Percentiles rank a stretch among this genome's conserved stretches.
phyloP scores from a whole-genome alignment of 92 coral and sea anemone genomes.

The Epizoanthus ramosus region DNA sequence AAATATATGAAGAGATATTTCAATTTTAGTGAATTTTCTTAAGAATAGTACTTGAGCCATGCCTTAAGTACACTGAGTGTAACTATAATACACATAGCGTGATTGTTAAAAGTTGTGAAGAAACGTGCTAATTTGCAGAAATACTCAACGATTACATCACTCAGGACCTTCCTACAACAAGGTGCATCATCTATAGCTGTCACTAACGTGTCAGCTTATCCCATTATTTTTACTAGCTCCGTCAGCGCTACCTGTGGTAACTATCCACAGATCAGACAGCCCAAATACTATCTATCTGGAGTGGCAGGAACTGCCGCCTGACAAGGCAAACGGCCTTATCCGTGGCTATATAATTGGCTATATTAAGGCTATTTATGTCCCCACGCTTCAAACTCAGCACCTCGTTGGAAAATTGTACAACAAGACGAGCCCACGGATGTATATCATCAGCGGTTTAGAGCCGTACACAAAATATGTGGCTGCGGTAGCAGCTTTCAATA shows the following conservation, averaged over 20 bases:
- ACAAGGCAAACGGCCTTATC: constrained; percentile 40
- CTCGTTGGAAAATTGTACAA: no score
- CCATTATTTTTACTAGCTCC: background rate
- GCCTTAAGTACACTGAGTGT: no score
- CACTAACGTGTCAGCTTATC: no score
- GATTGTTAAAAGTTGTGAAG: no score
- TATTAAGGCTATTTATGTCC: background rate
- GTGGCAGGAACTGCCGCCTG: constrained; percentile 36
- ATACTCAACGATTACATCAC: no score
- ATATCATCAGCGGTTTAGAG: background rate
- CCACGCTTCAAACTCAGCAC: background rate
- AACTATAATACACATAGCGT: no score
- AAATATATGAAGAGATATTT: no score
- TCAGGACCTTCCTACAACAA: no score
- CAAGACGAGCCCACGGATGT: background rate
- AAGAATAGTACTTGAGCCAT: no score
- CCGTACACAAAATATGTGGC: background rate
- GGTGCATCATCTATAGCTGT: no score
- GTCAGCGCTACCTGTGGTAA: background rate
- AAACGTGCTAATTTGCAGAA: no score
- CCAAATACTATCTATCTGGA: constrained; percentile 35
- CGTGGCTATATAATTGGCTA: constrained; percentile 43
- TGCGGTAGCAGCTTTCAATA: background rate
- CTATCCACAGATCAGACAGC: background rate
- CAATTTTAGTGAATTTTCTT: no score